A percentile compares a stretch with the other conserved stretches of the same genome.
phyloP scores from a whole-genome alignment of 2,888 invertebrate species.

The Eurois occulta region DNA sequence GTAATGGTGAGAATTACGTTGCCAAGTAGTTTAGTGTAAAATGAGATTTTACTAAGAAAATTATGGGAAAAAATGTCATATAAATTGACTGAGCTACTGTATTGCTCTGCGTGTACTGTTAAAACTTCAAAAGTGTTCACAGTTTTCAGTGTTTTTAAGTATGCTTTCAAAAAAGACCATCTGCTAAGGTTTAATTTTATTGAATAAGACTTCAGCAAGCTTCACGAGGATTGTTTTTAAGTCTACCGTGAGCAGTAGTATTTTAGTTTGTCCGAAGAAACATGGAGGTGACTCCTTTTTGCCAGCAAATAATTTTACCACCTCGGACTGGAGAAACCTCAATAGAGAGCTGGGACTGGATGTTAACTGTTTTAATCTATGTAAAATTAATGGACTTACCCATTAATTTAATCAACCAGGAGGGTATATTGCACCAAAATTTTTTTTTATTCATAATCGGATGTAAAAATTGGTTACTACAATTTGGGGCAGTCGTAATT shows the following conservation, averaged over 20 bases:
- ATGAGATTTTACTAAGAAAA: slow-evolving; percentile 13
- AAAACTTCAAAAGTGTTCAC: not conserved
- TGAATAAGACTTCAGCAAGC: not conserved
- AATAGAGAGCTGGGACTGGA: not conserved
- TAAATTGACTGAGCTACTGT: not conserved
- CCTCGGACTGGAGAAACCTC: not conserved
- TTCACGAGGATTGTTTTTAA: not conserved
- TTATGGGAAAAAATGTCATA: not conserved
- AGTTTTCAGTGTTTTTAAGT: no score
- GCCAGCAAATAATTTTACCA: not conserved
- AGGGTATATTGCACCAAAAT: not conserved
- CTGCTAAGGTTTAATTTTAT: not conserved
- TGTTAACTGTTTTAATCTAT: not conserved
- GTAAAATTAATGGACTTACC: no score
- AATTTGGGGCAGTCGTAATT: no score
- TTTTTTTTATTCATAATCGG: not conserved
- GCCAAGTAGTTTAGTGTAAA: slow-evolving; percentile 13
- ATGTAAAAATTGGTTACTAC: not conserved
- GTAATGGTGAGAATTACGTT: slow-evolving; percentile 24
- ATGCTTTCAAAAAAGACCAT: not conserved
- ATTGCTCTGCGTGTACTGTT: not conserved
- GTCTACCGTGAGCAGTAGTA: not conserved
- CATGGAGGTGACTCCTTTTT: not conserved
- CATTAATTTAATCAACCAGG: not conserved
- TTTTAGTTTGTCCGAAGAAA: not conserved